These are phyloP conservation scores for Torymus auratus DNA, from an alignment of 2,888 invertebrate species.

Conservation along the genomic window DNA sequence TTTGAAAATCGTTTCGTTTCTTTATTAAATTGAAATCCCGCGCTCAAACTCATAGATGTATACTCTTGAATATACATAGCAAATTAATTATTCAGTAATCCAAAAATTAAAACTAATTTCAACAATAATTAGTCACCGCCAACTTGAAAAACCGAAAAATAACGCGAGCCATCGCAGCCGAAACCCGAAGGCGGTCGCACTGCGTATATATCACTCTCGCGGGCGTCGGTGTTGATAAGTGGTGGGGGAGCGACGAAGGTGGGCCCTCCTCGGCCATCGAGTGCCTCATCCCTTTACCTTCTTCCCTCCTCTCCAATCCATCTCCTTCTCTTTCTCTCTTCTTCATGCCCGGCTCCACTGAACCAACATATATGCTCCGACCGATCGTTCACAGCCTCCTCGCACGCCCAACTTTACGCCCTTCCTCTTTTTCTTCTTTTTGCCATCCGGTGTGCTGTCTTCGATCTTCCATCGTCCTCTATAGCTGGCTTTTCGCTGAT, in stretches of 20 bases:
- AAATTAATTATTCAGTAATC: too few species aligned
- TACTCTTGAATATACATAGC: too few species aligned
- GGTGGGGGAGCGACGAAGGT: constrained; percentile 55
- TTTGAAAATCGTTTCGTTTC: too few species aligned
- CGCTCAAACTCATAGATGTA: too few species aligned
- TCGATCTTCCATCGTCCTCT: constrained; percentile 8
- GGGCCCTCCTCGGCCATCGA: constrained; percentile 41
- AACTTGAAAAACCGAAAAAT: too few species aligned
- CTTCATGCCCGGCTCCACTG: constrained; percentile 51
- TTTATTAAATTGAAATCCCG: too few species aligned
- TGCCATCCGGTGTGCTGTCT: neutral
- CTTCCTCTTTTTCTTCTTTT: constrained; percentile 8
- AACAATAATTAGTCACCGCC: too few species aligned
- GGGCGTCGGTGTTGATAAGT: constrained; percentile 57
- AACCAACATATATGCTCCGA: constrained; percentile 50
- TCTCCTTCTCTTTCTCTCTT: constrained; percentile 39
- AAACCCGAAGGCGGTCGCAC: constrained; percentile 57
- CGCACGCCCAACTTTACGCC: constrained; percentile 23
- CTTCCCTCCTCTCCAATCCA: constrained; percentile 42
- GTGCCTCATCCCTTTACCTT: constrained; percentile 52
- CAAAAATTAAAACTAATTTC: too few species aligned
- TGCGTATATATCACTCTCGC: constrained; percentile 10
- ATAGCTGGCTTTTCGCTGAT: neutral
- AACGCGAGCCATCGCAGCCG: constrained; percentile 47
- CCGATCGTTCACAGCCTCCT: constrained; percentile 29